A percentile compares a stretch with the other conserved stretches of the same genome.
These are phyloP conservation scores for Mastacembelus armatus DNA, from an alignment of 2,797 vertebrate genomes.

Conservation along the genomic window DNA sequence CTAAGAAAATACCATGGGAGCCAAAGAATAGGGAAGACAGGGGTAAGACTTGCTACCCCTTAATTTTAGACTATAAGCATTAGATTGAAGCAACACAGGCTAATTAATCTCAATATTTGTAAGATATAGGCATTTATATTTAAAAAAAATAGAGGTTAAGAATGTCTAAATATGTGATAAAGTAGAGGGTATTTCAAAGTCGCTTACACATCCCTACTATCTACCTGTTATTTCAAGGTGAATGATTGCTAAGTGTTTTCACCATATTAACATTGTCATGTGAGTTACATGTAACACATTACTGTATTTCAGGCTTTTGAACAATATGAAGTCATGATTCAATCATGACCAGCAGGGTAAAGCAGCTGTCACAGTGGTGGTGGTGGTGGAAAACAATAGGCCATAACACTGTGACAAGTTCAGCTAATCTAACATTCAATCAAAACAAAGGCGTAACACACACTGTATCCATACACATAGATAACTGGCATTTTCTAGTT, in stretches of 20 bases:
- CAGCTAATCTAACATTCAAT: conserved; percentile 14
- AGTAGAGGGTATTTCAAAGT: neutral
- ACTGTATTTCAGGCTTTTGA: conserved; percentile 21
- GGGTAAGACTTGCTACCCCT: neutral
- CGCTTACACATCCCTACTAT: neutral
- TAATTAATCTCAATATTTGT: no score
- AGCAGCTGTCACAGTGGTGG: conserved; percentile 62
- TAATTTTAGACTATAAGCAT: neutral
- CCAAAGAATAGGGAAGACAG: conserved; percentile 35
- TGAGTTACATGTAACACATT: conserved; percentile 9
- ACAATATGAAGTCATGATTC: conserved; percentile 61
- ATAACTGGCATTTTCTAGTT: no score
- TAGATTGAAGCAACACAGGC: neutral
- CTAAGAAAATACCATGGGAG: conserved; percentile 41
- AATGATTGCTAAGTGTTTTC: conserved; percentile 14
- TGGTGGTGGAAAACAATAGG: conserved; percentile 33
- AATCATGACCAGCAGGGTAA: conserved; percentile 44
- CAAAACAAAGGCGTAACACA: no score
- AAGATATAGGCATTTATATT: no score
- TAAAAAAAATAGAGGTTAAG: no score
- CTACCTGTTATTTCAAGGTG: neutral
- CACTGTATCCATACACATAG: no score
- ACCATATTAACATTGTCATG: conserved; percentile 15
- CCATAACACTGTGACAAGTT: conserved; percentile 11
- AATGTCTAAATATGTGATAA: neutral